phyloP scores from a whole-genome alignment of 2,797 vertebrate species.

The Anisognathus igniventris region DNA sequence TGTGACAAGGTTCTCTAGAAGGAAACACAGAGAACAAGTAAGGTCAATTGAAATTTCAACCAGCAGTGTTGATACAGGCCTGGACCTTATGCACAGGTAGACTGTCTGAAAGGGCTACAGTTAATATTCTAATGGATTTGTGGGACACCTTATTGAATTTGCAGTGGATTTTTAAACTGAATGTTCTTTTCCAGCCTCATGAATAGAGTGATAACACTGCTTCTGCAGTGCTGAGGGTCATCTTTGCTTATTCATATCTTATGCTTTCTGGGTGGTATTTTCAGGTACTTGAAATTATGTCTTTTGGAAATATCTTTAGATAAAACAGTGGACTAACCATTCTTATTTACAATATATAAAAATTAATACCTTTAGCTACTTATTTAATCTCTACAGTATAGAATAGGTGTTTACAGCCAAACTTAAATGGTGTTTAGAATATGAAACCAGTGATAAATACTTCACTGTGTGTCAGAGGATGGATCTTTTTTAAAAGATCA shows the following conservation, averaged over 20 bases:
- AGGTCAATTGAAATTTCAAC: background rate
- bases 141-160: background rate
- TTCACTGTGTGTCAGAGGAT: background rate
- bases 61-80: background rate
- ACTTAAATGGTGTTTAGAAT: background rate
- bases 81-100: background rate
- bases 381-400: background rate
- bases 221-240: background rate
- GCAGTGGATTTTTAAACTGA: background rate
- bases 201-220: background rate
- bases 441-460: background rate
- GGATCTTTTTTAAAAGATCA: background rate
- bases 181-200: background rate
- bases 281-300: background rate
- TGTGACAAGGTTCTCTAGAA: background rate
- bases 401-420: background rate
- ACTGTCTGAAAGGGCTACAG: background rate
- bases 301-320: background rate
- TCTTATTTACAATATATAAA: background rate
- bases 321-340: background rate
- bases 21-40: background rate
- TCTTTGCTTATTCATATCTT: background rate
- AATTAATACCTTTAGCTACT: background rate
- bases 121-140: background rate
- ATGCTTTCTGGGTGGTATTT: background rate